phyloP scores from a whole-genome alignment of 2,113 vertebrate species.

The Oplegnathus fasciatus region DNA sequence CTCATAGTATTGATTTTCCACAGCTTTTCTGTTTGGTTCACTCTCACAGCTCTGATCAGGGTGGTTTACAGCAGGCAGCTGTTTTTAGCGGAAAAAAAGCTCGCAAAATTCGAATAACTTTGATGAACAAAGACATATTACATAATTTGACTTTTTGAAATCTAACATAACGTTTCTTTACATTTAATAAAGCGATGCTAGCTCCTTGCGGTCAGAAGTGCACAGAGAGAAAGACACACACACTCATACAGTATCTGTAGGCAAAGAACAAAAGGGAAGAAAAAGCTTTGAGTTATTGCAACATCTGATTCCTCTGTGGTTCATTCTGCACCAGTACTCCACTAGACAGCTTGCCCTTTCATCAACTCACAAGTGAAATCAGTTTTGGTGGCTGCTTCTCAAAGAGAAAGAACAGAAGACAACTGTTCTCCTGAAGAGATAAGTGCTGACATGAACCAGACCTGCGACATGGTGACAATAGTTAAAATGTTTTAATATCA shows the following conservation, averaged over 20 bases:
- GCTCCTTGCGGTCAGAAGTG: neutral
- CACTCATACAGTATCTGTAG: neutral
- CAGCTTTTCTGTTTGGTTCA: no score
- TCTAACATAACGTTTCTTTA: neutral
- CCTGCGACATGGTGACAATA: neutral
- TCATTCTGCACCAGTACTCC: conserved; percentile 18
- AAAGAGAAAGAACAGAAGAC: conserved; percentile 16
- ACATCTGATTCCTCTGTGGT: conserved; percentile 25
- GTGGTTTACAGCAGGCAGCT: no score
- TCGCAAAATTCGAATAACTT: neutral
- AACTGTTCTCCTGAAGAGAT: conserved; percentile 26
- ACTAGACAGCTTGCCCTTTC: conserved; percentile 41
- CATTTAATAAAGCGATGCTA: neutral
- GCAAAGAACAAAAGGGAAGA: conserved; percentile 24
- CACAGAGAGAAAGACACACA: neutral
- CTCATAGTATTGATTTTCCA: no score
- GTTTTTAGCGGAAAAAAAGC: no score
- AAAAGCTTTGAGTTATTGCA: conserved; percentile 19
- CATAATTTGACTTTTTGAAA: neutral
- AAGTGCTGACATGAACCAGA: conserved; percentile 14
- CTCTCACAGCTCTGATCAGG: no score
- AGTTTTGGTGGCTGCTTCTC: conserved; percentile 36
- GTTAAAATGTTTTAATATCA: conserved; percentile 20
- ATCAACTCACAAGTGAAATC: conserved; percentile 39
- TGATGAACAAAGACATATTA: neutral